These are phyloP conservation scores for Neria commutata DNA, from an alignment of 2,888 invertebrate genomes.

Conservation along the genomic window DNA sequence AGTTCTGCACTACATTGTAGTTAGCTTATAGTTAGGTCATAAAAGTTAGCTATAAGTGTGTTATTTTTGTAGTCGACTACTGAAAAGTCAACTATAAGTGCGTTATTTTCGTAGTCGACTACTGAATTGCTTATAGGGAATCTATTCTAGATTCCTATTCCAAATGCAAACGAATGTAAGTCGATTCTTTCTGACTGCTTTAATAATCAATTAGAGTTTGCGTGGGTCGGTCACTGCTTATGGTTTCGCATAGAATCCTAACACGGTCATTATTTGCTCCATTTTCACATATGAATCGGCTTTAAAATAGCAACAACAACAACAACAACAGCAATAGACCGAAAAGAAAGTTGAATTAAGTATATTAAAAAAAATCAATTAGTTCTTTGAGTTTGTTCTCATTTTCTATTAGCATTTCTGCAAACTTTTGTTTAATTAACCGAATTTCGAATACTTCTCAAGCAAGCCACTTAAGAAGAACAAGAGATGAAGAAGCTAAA, in stretches of 20 bases:
- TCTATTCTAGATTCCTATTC: too few species aligned
- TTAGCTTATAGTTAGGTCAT: too few species aligned
- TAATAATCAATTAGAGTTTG: too few species aligned
- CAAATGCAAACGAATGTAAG: too few species aligned
- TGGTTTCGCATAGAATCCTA: constrained; percentile 34
- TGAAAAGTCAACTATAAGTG: too few species aligned
- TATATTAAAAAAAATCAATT: constrained; percentile 1
- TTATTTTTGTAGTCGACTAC: too few species aligned
- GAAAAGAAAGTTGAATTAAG: constrained; percentile 33
- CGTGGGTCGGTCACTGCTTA: too few species aligned
- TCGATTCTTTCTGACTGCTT: too few species aligned
- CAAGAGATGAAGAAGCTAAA: background rate
- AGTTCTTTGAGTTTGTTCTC: background rate
- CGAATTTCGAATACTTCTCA: constrained; percentile 23
- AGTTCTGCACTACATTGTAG: too few species aligned
- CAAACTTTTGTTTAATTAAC: constrained; percentile 21
- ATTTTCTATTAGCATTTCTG: constrained; percentile 16
- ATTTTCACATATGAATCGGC: constrained; percentile 53
- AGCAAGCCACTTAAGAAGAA: constrained; percentile 37
- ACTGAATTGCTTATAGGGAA: too few species aligned
- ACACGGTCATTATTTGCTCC: constrained; percentile 58
- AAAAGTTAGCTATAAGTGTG: too few species aligned
- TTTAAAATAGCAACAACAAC: constrained; percentile 29
- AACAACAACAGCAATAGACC: constrained; percentile 29
- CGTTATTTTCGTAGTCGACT: too few species aligned